Base-by-base conservation (phyloP, 2,797 vertebrate genomes). In the Cynopterus sphinx region DNA sequence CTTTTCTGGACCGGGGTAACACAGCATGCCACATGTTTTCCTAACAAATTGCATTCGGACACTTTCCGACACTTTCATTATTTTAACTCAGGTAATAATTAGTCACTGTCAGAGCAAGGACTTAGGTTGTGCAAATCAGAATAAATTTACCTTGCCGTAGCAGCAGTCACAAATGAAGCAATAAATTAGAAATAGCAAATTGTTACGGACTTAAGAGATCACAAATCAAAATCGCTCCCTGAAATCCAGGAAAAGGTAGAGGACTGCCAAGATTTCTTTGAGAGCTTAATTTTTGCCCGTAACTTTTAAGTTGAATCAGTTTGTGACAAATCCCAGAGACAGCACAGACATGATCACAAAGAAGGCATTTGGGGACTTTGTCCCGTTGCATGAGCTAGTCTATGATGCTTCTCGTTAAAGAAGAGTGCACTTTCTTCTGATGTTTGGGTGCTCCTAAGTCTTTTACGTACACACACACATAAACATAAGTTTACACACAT, bases 51-150 rank as follows among this genome's bases (percentile, higher is more conserved):
- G 98, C 99, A 99, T 99, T 99, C 97, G 98, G 99, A 99, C 98
- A 99, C 98, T 99, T 99, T 99, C 98, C 98, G 99, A 99, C 99
- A 99, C 98, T 98, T 99, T 98, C 99, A 99, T 99, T 99, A 99
- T 99, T 99, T 99, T 99, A 99, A 99, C 98, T 98, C 98, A 98
- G 98, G 98, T 99, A 99, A 99, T 99, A 99, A 99, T 99, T 99
- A 99, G 99, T 99, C 99, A 99, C 98, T 99, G 99, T 99, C 99
- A 99, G 98, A 98, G 98, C 98, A 98, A 98, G 98, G 98, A 99
- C 98, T 98, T 98, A 98, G 98, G 98, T 99, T 99, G 98, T 98
- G 98, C 98, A 99, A 98, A 99, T 99, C 99, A 99, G 99, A 99
- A 99, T 99, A 99, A 99, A 99, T 99, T 99, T 99, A 98, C 98